These are phyloP conservation scores for Tetramorium simillimum DNA, from an alignment of 1,140 invertebrate genomes.

Conservation along the genomic window DNA sequence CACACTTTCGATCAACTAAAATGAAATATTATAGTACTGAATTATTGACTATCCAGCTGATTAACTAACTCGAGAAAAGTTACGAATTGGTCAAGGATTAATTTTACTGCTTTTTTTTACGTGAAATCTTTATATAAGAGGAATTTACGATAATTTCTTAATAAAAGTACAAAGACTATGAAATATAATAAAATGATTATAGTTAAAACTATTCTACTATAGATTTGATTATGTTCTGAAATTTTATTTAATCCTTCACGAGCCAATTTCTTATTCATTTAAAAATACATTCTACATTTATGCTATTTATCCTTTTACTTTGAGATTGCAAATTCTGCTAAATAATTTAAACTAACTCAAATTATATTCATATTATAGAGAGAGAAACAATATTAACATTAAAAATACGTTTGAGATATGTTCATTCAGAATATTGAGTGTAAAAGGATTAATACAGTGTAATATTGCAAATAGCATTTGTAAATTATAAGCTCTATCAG, in stretches of 20 bases:
- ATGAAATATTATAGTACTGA: not conserved
- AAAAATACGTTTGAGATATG: not conserved
- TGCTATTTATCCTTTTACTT: not conserved
- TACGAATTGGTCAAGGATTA: not conserved
- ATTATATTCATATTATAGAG: not conserved
- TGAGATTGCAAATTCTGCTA: not conserved
- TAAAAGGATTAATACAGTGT: conserved; percentile 8
- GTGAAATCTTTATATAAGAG: not conserved
- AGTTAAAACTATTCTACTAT: not conserved
- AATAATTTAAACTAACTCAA: conserved; percentile 11
- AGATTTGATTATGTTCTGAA: not conserved
- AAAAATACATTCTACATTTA: not conserved
- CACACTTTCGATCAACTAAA: not conserved
- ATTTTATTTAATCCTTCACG: not conserved
- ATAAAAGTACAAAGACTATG: not conserved
- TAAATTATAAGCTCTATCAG: conserved; percentile 19
- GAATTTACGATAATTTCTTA: not conserved
- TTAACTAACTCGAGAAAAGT: not conserved
- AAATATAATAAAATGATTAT: not conserved
- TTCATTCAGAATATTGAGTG: not conserved
- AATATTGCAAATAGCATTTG: conserved; percentile 3
- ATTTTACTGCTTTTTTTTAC: not conserved
- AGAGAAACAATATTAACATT: not conserved
- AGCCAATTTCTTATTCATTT: not conserved
- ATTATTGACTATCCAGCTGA: not conserved